A percentile compares a stretch with the other conserved stretches of the same genome.
phyloP scores from a whole-genome alignment of 2,888 invertebrate species.

The Nephrotoma flavescens region DNA sequence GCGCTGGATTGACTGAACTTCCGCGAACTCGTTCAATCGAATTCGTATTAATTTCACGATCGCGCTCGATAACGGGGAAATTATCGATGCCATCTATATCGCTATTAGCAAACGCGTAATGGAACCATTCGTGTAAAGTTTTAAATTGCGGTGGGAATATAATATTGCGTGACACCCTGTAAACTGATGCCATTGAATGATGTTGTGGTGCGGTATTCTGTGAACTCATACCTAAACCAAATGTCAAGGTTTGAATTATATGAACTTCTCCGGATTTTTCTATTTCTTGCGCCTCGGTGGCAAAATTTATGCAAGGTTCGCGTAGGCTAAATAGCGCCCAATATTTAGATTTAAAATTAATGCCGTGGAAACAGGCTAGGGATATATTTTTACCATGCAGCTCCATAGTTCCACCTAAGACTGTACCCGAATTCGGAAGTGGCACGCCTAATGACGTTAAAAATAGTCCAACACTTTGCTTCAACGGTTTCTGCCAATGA shows the following conservation, averaged over 20 bases:
- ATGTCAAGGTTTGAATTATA: conserved; percentile 81
- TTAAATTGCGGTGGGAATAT: conserved; percentile 93
- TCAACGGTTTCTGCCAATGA: conserved; percentile 86
- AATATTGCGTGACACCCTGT: conserved; percentile 78
- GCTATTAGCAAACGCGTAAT: conserved; percentile 87
- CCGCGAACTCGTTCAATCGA: conserved; percentile 40
- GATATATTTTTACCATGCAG: conserved; percentile 81
- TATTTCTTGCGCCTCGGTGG: conserved; percentile 83
- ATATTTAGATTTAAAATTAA: conserved; percentile 89
- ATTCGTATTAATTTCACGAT: conserved; percentile 43
- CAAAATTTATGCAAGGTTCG: conserved; percentile 84
- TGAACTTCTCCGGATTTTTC: conserved; percentile 59
- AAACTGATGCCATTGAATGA: conserved; percentile 88
- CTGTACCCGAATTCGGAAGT: conserved; percentile 55
- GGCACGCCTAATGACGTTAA: conserved; percentile 57
- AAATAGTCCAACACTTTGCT: conserved; percentile 65
- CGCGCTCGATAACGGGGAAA: conserved; percentile 78
- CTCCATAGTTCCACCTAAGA: conserved; percentile 79
- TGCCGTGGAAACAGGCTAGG: conserved; percentile 92
- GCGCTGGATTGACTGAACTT: conserved; percentile 34
- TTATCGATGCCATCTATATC: conserved; percentile 90
- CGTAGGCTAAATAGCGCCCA: conserved; percentile 92
- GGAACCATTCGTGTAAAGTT: conserved; percentile 90
- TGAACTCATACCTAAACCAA: conserved; percentile 64
- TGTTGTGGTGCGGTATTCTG: conserved; percentile 49